Conservation (phyloP, 2,113 vertebrate species). For the Enhydra lutris region DNA sequence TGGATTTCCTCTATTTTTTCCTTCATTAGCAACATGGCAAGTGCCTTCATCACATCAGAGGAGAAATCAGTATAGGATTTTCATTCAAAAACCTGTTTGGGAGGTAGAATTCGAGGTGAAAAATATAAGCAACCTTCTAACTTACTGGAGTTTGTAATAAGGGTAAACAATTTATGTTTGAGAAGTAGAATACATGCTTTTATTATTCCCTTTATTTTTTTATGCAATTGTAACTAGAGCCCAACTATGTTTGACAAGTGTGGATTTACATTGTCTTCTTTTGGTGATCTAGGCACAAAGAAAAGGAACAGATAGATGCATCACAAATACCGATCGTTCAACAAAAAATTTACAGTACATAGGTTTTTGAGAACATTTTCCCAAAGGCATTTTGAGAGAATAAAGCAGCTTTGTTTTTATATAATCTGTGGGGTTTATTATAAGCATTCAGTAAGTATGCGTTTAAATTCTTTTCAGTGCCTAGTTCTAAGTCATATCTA, state of each 20-base stretch:
- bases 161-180: conserved; percentile 45
- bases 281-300: background rate
- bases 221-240: background rate
- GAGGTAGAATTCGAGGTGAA: conserved; percentile 16
- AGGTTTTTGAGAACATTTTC: background rate
- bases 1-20: conserved; percentile 75
- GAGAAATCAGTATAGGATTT: conserved; percentile 44
- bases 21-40: conserved; percentile 63
- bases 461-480: background rate
- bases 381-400: conserved; percentile 11
- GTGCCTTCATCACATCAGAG: conserved; percentile 48
- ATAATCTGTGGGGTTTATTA: background rate
- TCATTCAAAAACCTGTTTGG: conserved; percentile 1
- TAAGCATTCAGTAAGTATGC: background rate
- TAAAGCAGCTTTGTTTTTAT: background rate
- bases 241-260: background rate
- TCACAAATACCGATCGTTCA: background rate
- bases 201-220: background rate
- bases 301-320: background rate
- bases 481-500: background rate
- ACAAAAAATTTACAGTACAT: background rate
- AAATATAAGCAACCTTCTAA: conserved; percentile 15
- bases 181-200: conserved; percentile 17
- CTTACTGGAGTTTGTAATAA: background rate
- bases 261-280: background rate